Percentiles rank a stretch among this genome's conserved stretches.
Evolutionary conservation across 1,140 invertebrate genomes (phyloP).

Genomic region (Ceratitis capitata): DNA sequence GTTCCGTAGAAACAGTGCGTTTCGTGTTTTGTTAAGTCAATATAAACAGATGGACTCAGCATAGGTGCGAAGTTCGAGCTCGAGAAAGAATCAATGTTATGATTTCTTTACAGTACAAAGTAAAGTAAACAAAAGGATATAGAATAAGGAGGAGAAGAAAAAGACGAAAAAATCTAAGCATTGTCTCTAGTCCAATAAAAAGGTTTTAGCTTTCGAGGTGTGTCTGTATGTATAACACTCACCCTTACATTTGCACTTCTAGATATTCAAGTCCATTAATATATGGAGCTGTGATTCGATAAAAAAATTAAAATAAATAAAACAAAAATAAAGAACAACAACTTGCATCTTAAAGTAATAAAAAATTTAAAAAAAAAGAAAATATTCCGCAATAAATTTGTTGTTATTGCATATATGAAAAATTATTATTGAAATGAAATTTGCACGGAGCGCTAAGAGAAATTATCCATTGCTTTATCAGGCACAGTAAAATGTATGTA

Average conservation of each 20-base stretch:
- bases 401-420: conserved; percentile 28
- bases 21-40: no score
- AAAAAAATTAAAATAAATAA: not conserved
- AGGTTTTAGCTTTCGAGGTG: no score
- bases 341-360: not conserved
- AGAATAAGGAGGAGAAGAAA: not conserved
- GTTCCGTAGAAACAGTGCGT: not conserved
- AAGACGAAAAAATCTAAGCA: not conserved
- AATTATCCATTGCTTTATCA: conserved; percentile 10
- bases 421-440: conserved; percentile 37
- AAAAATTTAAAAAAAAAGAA: not conserved
- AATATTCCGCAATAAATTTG: not conserved
- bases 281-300: not conserved
- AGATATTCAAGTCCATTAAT: not conserved
- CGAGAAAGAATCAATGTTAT: not conserved
- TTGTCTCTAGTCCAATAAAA: not conserved
- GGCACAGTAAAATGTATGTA: no score
- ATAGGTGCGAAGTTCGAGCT: not conserved
- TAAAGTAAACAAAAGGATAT: not conserved
- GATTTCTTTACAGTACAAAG: not conserved
- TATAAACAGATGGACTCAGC: not conserved
- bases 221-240: not conserved
- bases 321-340: not conserved
- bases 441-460: not conserved
- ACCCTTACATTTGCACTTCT: no score